Percentiles rank a stretch among this genome's conserved stretches.
Conservation (phyloP, 2,113 vertebrate species). For the Notiomystis cincta region DNA sequence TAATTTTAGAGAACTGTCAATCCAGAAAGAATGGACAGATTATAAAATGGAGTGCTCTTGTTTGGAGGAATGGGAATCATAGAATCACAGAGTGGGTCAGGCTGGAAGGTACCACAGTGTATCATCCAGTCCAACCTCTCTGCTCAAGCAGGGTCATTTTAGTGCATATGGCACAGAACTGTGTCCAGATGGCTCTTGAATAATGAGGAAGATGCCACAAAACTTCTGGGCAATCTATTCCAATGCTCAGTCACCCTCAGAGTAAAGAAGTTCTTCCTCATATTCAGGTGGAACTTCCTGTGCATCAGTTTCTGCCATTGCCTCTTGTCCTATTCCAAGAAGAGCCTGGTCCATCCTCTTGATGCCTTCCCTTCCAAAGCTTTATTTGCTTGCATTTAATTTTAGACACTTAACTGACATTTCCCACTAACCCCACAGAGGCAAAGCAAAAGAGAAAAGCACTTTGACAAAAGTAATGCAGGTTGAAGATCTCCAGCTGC, state of each 20-base stretch:
- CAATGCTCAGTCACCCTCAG: background rate
- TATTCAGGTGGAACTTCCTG: background rate
- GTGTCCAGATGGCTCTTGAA: background rate
- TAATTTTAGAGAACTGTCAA: background rate
- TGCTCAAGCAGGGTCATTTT: background rate
- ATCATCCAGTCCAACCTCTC: too few relatives aligned
- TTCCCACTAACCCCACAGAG: background rate
- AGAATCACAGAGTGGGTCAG: background rate
- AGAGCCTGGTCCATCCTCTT: background rate
- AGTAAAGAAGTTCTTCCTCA: background rate
- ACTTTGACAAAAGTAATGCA: background rate
- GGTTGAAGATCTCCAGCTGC: background rate
- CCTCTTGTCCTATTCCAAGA: background rate
- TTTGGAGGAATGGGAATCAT: background rate
- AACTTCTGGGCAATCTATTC: background rate
- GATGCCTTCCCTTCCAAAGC: background rate
- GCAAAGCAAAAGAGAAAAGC: background rate
- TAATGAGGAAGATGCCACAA: background rate
- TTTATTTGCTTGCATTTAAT: background rate
- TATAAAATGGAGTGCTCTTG: background rate
- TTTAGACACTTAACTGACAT: background rate
- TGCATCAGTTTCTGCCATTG: background rate
- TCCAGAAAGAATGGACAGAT: background rate
- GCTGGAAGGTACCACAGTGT: background rate
- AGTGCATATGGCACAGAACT: background rate